Percentiles rank a stretch among this genome's conserved stretches.
Conservation (phyloP, 2,113 vertebrate genomes). For the Acrocephalus arundinaceus region DNA sequence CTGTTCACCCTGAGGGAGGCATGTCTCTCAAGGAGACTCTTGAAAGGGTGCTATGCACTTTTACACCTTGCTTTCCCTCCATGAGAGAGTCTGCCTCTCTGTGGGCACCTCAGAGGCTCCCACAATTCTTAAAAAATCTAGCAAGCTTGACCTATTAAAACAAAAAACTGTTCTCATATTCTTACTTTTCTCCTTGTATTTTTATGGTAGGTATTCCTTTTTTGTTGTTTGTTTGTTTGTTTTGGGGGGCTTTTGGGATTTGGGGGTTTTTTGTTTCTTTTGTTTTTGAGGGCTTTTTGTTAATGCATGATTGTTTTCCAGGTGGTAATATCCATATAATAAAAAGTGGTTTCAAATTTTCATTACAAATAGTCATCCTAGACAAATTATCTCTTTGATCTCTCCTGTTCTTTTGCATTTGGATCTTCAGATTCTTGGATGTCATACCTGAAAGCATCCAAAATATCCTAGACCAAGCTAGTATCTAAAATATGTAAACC, state of each 20-base stretch:
- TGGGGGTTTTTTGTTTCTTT: not conserved
- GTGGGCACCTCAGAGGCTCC: no score
- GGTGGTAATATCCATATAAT: not conserved
- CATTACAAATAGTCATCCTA: not conserved
- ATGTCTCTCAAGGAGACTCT: no score
- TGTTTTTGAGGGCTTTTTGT: accelerated
- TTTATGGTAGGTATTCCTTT: not conserved
- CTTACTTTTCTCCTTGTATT: not conserved
- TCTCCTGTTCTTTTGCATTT: not conserved
- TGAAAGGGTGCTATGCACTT: no score
- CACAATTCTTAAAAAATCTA: not conserved
- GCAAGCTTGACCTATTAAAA: not conserved
- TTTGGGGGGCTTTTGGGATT: not conserved
- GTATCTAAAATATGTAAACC: not conserved
- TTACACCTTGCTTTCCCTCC: no score
- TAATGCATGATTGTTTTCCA: not conserved
- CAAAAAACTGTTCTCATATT: not conserved
- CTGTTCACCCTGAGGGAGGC: no score
- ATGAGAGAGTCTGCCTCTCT: no score
- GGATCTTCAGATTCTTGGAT: not conserved
- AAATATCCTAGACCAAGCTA: not conserved
- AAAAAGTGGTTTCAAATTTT: not conserved
- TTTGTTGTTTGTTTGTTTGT: not conserved
- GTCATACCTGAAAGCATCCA: not conserved
- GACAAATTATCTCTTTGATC: not conserved